A percentile compares a stretch with the other conserved stretches of the same genome.
Conservation (phyloP, 1,140 invertebrate genomes). For the Achroia grisella region DNA sequence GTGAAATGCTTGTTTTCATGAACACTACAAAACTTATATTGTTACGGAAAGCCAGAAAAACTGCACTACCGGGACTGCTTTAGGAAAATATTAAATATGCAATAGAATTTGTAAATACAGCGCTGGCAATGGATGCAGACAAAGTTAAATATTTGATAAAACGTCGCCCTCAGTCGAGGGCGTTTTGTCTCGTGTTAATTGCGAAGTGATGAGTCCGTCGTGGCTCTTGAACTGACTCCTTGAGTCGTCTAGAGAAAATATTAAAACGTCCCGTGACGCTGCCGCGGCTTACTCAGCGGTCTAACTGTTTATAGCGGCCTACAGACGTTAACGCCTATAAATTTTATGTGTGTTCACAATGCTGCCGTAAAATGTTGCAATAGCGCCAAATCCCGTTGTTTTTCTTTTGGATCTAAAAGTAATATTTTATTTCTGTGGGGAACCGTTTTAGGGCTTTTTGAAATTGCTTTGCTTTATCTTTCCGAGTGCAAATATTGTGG, state of each 20-base stretch:
- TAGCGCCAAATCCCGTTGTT: slow-evolving; percentile 57
- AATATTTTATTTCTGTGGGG: slow-evolving; percentile 29
- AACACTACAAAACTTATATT: slow-evolving; percentile 51
- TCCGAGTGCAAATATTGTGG: slow-evolving; percentile 7
- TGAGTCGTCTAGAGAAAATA: slow-evolving; percentile 33
- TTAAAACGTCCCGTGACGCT: slow-evolving; percentile 38
- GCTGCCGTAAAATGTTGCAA: slow-evolving; percentile 57
- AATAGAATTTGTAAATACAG: slow-evolving; percentile 40
- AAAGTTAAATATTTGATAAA: slow-evolving; percentile 53
- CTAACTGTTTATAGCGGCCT: slow-evolving; percentile 57
- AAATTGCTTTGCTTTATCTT: slow-evolving; percentile 19
- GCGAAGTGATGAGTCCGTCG: slow-evolving; percentile 36
- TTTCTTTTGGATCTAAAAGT: slow-evolving; percentile 49
- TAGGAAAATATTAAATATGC: slow-evolving; percentile 59
- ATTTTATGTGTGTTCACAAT: slow-evolving; percentile 61
- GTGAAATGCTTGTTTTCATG: slow-evolving; percentile 17
- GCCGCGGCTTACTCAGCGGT: slow-evolving; percentile 27
- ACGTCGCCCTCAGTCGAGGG: slow-evolving; percentile 25
- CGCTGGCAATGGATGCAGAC: slow-evolving; percentile 18
- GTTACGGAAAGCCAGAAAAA: slow-evolving; percentile 35
- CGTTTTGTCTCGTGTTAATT: slow-evolving; percentile 47
- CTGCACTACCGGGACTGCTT: slow-evolving; percentile 42
- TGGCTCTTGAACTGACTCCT: slow-evolving; percentile 12
- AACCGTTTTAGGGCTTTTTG: slow-evolving; percentile 22
- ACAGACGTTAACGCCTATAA: slow-evolving; percentile 60